Base-by-base conservation (phyloP, 2,797 vertebrate genomes). In the Chelon labrosus region DNA sequence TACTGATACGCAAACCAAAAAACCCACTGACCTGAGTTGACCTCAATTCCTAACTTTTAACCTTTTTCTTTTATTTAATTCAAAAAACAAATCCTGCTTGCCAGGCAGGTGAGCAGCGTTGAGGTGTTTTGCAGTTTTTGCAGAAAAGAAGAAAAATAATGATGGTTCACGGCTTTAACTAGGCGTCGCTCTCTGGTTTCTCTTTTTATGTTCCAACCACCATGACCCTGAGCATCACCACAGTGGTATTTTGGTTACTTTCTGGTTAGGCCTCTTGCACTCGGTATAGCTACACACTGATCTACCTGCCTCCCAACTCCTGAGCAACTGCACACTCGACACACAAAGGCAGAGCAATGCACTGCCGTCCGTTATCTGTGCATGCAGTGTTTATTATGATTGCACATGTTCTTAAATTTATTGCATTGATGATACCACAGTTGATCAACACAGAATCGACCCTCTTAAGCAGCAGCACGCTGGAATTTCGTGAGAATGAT, bases 181-280 rank as follows among this genome's bases (percentile, higher is more conserved):
- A 65, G 31, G 25, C 73, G 77, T 79, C 63, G 54, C 77, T 77
- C 77, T 77, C 66, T 61, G 66, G 85, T 91, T 95, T 94, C 83
- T 92, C 75, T 91, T 88, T 89, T 89, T 89, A 65, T 80, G 87
- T 85, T 93, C 70, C 91, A 95, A 96, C 95, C 95, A 84, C 95
- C 89, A 81, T 94, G 93, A 95, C 95, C 95, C 85, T 90, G 75
- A 88, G 84, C 85, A 93, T 89, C 90, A 95, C 95, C 95, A 94
- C 95, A 94, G 93, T 4, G 95, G 95, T 96, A 95, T 94, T 92
- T 79, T 95, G 95, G 95, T 96, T 94, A 90, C 88, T 60, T 71
- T 94, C 87, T 95, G 94, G 94, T 94, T 95, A 93, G 81, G 88
- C 52, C 70, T 92, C 72, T 73, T 31, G 60, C 73, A 56, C 80